A percentile compares a stretch with the other conserved stretches of the same genome.
Evolutionary conservation across 2,888 invertebrate genomes (phyloP).

Genomic region (Thymelicus sylvestris): DNA sequence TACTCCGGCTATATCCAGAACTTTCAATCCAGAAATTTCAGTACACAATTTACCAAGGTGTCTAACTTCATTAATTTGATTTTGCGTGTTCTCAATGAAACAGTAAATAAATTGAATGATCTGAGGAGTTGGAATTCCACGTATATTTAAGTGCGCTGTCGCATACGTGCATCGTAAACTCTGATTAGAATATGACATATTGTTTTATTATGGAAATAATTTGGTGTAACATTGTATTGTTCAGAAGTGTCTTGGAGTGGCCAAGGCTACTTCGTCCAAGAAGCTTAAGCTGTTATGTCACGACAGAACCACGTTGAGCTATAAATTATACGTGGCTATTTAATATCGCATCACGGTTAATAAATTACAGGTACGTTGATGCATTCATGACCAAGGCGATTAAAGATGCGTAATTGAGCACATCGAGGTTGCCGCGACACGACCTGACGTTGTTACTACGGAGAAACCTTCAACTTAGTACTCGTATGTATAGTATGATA

Average conservation of each 20-base stretch:
- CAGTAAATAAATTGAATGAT: too few relatives aligned
- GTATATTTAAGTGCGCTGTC: too few relatives aligned
- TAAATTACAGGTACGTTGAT: constrained; percentile 11
- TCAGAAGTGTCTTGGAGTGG: constrained; percentile 17
- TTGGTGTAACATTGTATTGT: constrained; percentile 11
- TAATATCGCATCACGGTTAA: constrained; percentile 26
- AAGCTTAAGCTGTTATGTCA: constrained; percentile 20
- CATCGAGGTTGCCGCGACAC: constrained; percentile 33
- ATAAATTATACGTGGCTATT: constrained; percentile 28
- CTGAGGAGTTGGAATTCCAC: too few relatives aligned
- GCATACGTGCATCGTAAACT: neutral
- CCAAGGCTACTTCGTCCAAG: constrained; percentile 8
- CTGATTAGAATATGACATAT: neutral
- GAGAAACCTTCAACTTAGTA: constrained; percentile 27
- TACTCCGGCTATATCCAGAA: too few relatives aligned
- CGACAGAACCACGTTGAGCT: constrained; percentile 3
- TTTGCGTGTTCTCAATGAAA: too few relatives aligned
- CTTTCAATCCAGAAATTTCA: too few relatives aligned
- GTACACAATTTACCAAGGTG: neutral
- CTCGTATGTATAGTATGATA: neutral
- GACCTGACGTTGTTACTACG: constrained; percentile 26
- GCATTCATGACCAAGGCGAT: constrained; percentile 27
- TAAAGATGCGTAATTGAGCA: constrained; percentile 32
- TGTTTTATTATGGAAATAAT: constrained; percentile 4
- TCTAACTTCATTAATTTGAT: neutral